Conservation (phyloP, 2,113 vertebrate genomes). For the Pteronura brasiliensis region DNA sequence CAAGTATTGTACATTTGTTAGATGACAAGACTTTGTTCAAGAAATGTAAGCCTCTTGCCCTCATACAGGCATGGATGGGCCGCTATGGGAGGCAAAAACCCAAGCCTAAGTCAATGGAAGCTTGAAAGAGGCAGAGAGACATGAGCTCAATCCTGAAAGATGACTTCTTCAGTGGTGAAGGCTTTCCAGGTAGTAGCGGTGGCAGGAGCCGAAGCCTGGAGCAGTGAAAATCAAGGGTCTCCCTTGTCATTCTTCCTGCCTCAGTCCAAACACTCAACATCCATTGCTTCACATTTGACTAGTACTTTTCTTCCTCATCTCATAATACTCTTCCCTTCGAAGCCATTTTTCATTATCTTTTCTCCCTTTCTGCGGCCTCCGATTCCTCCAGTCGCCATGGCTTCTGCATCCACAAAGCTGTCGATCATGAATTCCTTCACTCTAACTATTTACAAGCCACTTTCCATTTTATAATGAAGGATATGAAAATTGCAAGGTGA, state of each 20-base stretch:
- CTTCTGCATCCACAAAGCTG: background rate
- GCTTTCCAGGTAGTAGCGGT: background rate
- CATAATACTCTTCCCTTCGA: background rate
- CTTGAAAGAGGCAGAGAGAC: background rate
- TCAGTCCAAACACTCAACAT: background rate
- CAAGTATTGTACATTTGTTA: background rate
- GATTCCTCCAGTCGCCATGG: background rate
- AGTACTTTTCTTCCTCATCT: background rate
- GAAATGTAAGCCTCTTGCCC: background rate
- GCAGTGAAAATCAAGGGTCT: background rate
- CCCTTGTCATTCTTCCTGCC: background rate
- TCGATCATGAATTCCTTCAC: background rate
- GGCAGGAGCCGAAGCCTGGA: background rate
- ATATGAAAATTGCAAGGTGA: background rate
- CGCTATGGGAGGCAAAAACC: background rate
- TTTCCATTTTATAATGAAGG: background rate
- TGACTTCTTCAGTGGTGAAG: background rate
- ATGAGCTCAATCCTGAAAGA: background rate
- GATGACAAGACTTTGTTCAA: background rate
- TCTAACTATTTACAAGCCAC: background rate
- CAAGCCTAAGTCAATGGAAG: background rate
- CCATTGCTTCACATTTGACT: background rate
- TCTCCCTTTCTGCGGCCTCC: background rate
- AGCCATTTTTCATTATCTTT: background rate
- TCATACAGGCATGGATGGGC: background rate